phyloP scores from a whole-genome alignment of 1,140 invertebrate species.

The Penaeus japonicus region DNA sequence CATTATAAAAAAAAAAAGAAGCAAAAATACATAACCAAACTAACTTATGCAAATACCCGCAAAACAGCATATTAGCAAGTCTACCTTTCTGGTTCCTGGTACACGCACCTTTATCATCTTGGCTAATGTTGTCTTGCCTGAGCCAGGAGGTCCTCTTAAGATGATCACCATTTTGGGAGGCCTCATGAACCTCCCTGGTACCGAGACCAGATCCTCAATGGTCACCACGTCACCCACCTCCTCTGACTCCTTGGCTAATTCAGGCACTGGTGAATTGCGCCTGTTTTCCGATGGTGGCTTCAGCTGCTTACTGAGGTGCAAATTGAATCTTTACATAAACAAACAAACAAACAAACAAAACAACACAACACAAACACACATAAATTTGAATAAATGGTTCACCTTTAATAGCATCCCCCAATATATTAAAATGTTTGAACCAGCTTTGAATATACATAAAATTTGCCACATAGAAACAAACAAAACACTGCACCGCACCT shows the following conservation, averaged over 20 bases:
- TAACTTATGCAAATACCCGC: neutral
- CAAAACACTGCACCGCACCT: too few species aligned
- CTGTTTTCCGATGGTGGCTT: neutral
- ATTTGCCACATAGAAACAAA: too few species aligned
- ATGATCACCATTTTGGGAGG: conserved; percentile 88
- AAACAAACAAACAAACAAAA: neutral
- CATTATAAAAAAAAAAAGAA: conserved; percentile 44
- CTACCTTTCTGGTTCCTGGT: neutral
- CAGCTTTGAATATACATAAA: too few species aligned
- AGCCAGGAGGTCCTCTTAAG: conserved; percentile 86
- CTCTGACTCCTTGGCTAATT: neutral
- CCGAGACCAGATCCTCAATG: conserved; percentile 83
- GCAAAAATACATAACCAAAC: neutral
- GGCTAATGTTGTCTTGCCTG: conserved; percentile 62
- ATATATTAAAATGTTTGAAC: too few species aligned
- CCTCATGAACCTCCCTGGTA: conserved; percentile 76
- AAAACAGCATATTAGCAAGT: neutral
- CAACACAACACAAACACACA: neutral
- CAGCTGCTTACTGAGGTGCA: neutral
- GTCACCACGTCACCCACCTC: conserved; percentile 62
- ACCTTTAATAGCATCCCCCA: neutral
- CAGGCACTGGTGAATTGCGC: neutral
- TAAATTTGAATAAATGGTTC: neutral
- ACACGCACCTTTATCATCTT: conserved; percentile 58
- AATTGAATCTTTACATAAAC: neutral